Conservation (phyloP, 2,113 vertebrate species). For the Pteropus alecto region DNA sequence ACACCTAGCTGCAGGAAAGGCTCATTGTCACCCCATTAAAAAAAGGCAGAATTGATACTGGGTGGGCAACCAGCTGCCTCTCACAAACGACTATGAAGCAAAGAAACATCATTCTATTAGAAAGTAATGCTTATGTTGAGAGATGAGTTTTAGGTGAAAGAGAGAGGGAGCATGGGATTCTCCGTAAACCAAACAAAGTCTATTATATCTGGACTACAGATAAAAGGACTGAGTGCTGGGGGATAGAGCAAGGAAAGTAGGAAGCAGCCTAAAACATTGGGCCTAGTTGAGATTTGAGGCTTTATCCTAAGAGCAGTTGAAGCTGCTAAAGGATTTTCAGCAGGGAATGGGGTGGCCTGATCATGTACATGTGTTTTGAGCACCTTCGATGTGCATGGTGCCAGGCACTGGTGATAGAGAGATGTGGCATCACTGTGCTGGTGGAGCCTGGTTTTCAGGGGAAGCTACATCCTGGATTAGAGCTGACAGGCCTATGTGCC, state of each 20-base stretch:
- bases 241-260: neutral
- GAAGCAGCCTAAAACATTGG: neutral
- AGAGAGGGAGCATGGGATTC: neutral
- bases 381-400: fast-evolving
- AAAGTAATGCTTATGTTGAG: neutral
- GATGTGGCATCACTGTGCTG: neutral
- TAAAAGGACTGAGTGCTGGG: neutral
- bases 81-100: neutral
- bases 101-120: neutral
- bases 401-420: neutral
- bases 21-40: neutral
- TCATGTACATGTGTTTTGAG: neutral
- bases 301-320: neutral
- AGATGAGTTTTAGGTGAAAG: neutral
- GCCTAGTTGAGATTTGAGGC: neutral
- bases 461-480: neutral
- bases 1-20: neutral
- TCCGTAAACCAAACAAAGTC: neutral
- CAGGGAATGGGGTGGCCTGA: neutral
- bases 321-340: neutral
- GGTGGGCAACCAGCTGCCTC: neutral
- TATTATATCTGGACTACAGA: neutral
- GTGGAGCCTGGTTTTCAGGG: neutral
- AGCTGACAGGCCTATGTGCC: neutral
- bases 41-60: neutral